phyloP scores from a whole-genome alignment of 2,888 invertebrate species.

The Dendrolimus houi region DNA sequence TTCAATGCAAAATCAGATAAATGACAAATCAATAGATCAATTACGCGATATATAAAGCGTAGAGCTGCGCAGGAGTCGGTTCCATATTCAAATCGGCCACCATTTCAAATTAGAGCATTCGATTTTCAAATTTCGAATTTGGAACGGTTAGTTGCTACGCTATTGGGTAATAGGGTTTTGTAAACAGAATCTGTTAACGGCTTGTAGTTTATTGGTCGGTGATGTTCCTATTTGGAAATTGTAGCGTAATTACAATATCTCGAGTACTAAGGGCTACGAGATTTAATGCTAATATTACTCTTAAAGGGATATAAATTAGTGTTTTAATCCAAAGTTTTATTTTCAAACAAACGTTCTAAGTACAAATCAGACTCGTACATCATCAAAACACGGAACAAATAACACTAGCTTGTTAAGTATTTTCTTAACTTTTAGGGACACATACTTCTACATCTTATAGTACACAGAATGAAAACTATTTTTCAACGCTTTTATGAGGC shows the following conservation, averaged over 20 bases:
- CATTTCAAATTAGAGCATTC: slow-evolving; percentile 1
- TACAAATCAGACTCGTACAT: too few species aligned
- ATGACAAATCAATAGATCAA: slow-evolving; percentile 58
- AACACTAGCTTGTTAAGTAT: too few species aligned
- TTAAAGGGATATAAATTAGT: too few species aligned
- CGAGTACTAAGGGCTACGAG: too few species aligned
- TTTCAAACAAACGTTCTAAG: too few species aligned
- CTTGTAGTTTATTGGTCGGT: not conserved
- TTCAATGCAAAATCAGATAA: slow-evolving; percentile 21
- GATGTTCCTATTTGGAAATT: not conserved
- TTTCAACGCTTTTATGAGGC: too few species aligned
- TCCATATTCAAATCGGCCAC: slow-evolving; percentile 32
- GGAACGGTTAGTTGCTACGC: slow-evolving; percentile 5
- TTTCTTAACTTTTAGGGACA: too few species aligned
- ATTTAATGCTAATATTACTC: too few species aligned
- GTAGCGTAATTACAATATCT: not conserved
- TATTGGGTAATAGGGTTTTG: not conserved
- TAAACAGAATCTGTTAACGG: not conserved
- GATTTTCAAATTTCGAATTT: slow-evolving; percentile 10
- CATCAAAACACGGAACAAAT: too few species aligned
- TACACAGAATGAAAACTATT: too few species aligned
- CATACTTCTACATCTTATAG: too few species aligned
- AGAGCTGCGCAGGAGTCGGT: slow-evolving; percentile 20
- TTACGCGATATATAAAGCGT: slow-evolving; percentile 20
- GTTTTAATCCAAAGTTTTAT: too few species aligned